Percentiles rank a stretch among this genome's conserved stretches.
Conservation (phyloP, 2,888 invertebrate genomes). For the Drosophila subsilvestris region DNA sequence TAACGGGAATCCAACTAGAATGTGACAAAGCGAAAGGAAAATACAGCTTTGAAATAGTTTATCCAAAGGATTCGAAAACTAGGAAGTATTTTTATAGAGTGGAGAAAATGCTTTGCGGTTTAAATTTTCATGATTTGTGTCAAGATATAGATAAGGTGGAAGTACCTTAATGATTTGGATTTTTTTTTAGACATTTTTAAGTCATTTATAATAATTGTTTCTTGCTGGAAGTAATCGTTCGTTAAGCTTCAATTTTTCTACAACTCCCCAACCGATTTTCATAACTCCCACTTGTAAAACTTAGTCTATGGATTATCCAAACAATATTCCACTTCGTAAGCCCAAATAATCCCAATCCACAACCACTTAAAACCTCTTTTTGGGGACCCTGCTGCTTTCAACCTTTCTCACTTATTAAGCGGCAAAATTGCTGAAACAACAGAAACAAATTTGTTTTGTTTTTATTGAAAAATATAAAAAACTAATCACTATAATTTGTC, state of each 20-base stretch:
- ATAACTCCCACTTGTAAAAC: too few species aligned
- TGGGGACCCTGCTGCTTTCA: not conserved
- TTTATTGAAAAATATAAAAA: conserved; percentile 61
- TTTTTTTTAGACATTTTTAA: too few species aligned
- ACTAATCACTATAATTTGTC: conserved; percentile 72
- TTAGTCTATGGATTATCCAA: not conserved
- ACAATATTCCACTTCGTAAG: not conserved
- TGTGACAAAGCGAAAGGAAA: not conserved
- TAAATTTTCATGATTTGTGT: too few species aligned
- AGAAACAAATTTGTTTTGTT: conserved; percentile 28
- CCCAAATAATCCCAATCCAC: not conserved
- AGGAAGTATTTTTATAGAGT: not conserved
- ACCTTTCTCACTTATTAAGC: conserved; percentile 30
- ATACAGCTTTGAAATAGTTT: conserved; percentile 2
- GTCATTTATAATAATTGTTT: too few species aligned
- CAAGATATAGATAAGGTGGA: too few species aligned
- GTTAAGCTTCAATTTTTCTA: too few species aligned
- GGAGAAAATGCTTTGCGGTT: not conserved
- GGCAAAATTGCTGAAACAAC: conserved; percentile 48
- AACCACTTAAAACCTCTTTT: not conserved
- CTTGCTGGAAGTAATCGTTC: too few species aligned
- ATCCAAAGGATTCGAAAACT: not conserved
- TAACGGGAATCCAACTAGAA: conserved; percentile 12
- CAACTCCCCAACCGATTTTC: too few species aligned
- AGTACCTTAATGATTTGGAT: too few species aligned